Evolutionary conservation across 2,113 vertebrate genomes (phyloP), one percentile per base, ranked within the genome.

Genomic region (Ceratotherium simum): DNA sequence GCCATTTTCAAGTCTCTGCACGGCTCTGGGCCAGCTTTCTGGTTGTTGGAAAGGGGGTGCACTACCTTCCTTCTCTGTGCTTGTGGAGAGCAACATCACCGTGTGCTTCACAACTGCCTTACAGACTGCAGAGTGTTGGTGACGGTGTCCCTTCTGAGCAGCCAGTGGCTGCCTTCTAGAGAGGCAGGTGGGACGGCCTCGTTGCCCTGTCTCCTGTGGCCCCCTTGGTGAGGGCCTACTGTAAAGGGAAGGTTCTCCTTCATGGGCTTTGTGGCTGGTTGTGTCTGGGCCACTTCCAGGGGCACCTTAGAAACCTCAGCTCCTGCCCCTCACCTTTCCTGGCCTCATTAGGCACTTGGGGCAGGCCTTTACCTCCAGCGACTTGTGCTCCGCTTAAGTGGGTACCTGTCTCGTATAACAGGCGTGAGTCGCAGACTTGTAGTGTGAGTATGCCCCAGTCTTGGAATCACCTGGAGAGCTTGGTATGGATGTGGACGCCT

Each of bases 321-420:
- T 5, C 1, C 48, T 2, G 2, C 16, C 33, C 13, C 29, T 58
- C 3, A 10, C 13, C 1, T 58, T 33, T 65, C 25, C 18, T 58
- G n/a, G 73, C 8, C 20, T 0, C 9, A 0, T n/a, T 13, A 29
- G 48, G 48, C 33, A 3, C 16, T 16, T 4, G n/a, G n/a, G 48
- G 39, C 16, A 17, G 64, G 9, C 17, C 33, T 54, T 25, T 10
- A 8, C 64, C 39, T 65, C 48, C 4, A 39, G 65, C 51, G 4
- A 10, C 67, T 42, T 8, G 8, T 13, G 78, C 10, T 1, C 3
- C 2, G 2, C 51, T 14, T 2, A 20, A 5, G 20, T 6, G 82
- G 31, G n/a, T 23, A 4, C 0, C 7, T 36, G 58, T 42, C 25
- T 56, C 0, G 0, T 3, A 3, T 36, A 5, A 12, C 3, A 8